Evolutionary conservation across 1,140 invertebrate species (phyloP).

Genomic region (Penaeus chinensis): DNA sequence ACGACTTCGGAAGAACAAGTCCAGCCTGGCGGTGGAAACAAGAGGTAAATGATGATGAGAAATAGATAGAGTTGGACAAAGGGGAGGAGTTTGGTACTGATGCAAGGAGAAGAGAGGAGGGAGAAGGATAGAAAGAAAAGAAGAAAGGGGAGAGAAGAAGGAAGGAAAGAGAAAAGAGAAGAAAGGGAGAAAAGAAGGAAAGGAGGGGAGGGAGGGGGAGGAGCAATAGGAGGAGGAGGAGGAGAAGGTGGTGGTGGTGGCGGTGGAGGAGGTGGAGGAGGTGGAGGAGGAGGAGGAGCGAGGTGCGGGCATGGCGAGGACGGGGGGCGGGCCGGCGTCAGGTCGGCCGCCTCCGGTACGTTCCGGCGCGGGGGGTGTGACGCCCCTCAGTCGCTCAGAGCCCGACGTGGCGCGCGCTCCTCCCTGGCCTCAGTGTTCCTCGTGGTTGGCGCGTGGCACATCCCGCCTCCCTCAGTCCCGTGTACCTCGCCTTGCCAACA

Average conservation of each 20-base stretch:
- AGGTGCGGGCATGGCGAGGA: constrained; percentile 25
- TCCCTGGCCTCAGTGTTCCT: constrained; percentile 32
- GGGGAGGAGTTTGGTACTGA: background rate
- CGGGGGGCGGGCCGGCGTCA: constrained; percentile 37
- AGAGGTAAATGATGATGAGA: constrained; percentile 6
- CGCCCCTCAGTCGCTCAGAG: constrained; percentile 44
- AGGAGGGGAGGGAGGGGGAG: background rate
- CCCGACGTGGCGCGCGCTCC: constrained; percentile 42
- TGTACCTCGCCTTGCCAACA: constrained; percentile 3
- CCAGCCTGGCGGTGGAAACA: background rate
- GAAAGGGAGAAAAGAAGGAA: background rate
- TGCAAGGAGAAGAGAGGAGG: background rate
- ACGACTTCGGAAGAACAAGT: too few species aligned
- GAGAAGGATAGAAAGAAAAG: background rate
- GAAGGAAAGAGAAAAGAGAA: background rate
- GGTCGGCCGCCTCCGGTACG: constrained; percentile 19
- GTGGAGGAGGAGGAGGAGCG: constrained; percentile 31
- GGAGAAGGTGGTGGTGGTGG: background rate
- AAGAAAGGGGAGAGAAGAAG: background rate
- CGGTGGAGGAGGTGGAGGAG: constrained; percentile 15
- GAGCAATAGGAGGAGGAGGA: background rate
- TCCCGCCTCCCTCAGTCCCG: constrained; percentile 17
- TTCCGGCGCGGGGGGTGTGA: background rate
- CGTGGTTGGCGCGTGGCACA: constrained; percentile 26
- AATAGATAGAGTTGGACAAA: background rate